Evolutionary conservation across 2,113 vertebrate species (phyloP).

Genomic region (Hucho hucho): DNA sequence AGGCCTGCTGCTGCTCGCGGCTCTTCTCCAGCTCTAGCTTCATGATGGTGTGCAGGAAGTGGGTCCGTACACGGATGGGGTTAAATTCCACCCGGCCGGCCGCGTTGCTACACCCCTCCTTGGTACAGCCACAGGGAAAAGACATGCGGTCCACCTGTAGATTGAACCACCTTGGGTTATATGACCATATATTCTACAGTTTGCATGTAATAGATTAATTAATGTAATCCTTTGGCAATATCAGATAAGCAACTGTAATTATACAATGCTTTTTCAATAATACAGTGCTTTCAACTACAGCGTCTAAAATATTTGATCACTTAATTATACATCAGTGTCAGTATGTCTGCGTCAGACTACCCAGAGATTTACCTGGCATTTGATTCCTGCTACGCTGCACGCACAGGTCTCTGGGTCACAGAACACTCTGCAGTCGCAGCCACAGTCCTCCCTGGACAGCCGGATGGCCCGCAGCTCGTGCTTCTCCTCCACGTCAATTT

Average conservation of each 20-base stretch:
- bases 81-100: conserved; percentile 97
- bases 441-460: conserved; percentile 94
- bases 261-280: too few relatives aligned
- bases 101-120: conserved; percentile 96
- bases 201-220: too few relatives aligned
- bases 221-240: too few relatives aligned
- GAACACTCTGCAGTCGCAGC: conserved; percentile 94
- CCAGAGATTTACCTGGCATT: conserved; percentile 85
- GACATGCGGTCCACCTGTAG: conserved; percentile 97
- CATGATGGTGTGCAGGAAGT: conserved; percentile 99
- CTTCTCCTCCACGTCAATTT: conserved; percentile 97
- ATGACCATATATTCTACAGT: conserved; percentile 21
- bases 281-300: too few relatives aligned
- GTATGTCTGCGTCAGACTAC: background rate
- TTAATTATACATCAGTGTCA: background rate
- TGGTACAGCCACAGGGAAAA: conserved; percentile 96
- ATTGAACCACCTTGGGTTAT: conserved; percentile 20
- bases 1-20: conserved; percentile 85
- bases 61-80: conserved; percentile 97
- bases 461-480: conserved; percentile 94
- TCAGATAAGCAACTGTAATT: too few relatives aligned
- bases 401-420: conserved; percentile 97
- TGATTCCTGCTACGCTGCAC: conserved; percentile 96
- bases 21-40: conserved; percentile 97
- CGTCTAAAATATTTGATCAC: background rate